phyloP scores from a whole-genome alignment of 2,113 vertebrate genomes.

The Alectura lathami region DNA sequence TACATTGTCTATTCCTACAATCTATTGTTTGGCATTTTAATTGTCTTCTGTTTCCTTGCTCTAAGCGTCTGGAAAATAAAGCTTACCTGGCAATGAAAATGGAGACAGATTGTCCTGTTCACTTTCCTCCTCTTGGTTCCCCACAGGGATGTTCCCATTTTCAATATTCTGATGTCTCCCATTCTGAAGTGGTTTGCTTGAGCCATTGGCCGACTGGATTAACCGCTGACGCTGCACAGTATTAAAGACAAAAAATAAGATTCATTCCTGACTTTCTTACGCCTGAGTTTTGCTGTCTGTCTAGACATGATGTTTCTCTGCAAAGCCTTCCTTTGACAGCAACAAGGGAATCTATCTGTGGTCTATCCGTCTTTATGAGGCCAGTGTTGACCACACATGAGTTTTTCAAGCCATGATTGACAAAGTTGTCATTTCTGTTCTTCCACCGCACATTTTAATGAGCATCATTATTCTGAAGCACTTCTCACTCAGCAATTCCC shows the following conservation, averaged over 20 bases:
- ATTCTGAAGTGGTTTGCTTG: conserved; percentile 84
- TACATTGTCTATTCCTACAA: neutral
- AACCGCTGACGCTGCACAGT: conserved; percentile 88
- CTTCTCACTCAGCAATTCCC: neutral
- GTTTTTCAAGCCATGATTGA: neutral
- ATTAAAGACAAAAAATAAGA: neutral
- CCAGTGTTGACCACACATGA: neutral
- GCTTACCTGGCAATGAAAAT: conserved; percentile 86
- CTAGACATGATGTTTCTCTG: neutral
- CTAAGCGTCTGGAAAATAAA: neutral
- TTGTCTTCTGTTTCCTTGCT: neutral
- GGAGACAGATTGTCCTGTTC: conserved; percentile 85
- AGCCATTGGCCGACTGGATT: conserved; percentile 87
- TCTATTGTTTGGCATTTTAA: neutral
- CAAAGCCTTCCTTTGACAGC: neutral
- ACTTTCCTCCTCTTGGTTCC: conserved; percentile 79
- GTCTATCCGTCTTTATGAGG: neutral
- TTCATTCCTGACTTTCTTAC: neutral
- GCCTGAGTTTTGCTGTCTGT: neutral
- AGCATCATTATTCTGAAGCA: neutral
- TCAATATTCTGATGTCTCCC: conserved; percentile 88
- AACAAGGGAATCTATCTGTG: neutral
- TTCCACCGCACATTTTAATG: neutral
- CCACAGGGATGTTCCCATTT: conserved; percentile 90
- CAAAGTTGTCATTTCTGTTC: neutral